Conservation (phyloP, 2,888 invertebrate genomes). For the Drosophila percnosoma region DNA sequence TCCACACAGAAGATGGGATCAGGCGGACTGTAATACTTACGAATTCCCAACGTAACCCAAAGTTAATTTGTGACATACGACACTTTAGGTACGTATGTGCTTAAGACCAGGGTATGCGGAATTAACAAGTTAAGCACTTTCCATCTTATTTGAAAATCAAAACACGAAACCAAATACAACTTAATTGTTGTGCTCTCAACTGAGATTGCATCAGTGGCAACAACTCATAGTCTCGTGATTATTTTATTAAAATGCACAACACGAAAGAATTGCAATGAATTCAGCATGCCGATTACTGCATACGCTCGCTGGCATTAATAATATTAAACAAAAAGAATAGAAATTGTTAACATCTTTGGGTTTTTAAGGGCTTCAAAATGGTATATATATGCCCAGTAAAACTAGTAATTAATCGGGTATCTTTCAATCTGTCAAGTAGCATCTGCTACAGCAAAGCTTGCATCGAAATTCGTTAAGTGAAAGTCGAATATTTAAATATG, state of each 20-base stretch:
- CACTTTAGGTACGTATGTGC: neutral
- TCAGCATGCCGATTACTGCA: neutral
- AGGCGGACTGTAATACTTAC: neutral
- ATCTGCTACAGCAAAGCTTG: neutral
- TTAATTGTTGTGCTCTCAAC: neutral
- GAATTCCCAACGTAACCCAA: neutral
- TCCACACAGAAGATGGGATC: neutral
- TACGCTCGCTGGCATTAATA: neutral
- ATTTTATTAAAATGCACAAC: neutral
- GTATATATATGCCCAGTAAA: neutral
- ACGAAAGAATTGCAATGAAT: neutral
- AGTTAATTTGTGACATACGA: neutral
- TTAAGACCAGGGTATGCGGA: neutral
- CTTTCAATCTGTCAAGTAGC: neutral
- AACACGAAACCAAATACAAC: neutral
- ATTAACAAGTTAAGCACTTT: neutral
- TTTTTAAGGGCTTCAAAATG: no score
- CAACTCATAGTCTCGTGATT: neutral
- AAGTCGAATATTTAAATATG: neutral
- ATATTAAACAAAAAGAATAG: neutral
- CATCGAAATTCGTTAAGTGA: neutral
- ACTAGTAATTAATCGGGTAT: neutral
- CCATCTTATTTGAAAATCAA: neutral
- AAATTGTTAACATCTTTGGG: no score
- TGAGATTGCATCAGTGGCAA: neutral